Conservation (phyloP, 2,888 invertebrate species). For the Noctua pronuba region DNA sequence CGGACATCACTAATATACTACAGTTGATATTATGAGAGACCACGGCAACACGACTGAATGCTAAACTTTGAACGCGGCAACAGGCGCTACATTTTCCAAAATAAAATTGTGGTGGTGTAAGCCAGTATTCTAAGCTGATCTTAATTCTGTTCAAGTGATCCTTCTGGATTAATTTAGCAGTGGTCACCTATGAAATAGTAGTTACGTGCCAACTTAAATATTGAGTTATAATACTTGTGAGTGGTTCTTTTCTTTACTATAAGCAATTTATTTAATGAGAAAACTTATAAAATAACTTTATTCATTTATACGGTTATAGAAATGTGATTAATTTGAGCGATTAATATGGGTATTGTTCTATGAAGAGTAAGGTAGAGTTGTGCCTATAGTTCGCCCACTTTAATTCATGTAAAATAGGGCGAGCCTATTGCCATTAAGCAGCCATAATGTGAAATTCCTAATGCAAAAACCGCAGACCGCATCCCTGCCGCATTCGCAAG, state of each 20-base stretch:
- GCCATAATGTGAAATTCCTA: background rate
- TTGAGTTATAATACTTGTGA: slow-evolving; percentile 39
- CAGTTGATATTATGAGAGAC: too few species aligned
- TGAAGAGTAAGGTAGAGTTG: background rate
- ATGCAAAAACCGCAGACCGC: too few species aligned
- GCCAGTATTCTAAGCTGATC: background rate
- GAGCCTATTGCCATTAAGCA: background rate
- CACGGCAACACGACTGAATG: background rate
- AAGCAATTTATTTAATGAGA: slow-evolving; percentile 39
- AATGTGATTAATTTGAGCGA: slow-evolving; percentile 4
- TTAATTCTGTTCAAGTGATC: background rate
- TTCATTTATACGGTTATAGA: background rate
- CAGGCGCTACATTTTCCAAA: background rate
- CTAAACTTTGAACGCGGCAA: background rate
- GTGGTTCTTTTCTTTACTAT: slow-evolving; percentile 35
- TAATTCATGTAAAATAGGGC: background rate
- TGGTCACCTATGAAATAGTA: slow-evolving; percentile 37
- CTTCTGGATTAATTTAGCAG: slow-evolving; percentile 19
- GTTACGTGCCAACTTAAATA: slow-evolving; percentile 58
- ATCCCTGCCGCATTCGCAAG: too few species aligned
- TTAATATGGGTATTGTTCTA: background rate
- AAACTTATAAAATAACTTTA: slow-evolving; percentile 25
- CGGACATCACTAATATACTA: too few species aligned
- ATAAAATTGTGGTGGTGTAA: background rate
- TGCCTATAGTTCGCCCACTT: background rate